Percentiles rank a stretch among this genome's conserved stretches.
Conservation (phyloP, 1,140 invertebrate species). For the Drosophila funebris region DNA sequence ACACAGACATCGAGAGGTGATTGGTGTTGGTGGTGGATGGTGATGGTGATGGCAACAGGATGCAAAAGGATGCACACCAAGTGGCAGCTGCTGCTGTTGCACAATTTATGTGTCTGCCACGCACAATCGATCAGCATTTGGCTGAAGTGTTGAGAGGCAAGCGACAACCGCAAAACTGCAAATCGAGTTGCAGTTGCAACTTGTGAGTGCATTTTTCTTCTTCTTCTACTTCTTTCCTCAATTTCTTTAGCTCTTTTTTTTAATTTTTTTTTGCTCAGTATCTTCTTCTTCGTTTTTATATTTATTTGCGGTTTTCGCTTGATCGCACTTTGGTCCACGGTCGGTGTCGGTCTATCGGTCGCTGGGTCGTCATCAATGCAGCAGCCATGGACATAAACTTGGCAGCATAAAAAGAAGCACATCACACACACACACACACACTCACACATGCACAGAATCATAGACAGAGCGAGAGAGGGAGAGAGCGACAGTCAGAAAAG, state of each 20-base stretch:
- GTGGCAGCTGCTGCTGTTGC: conserved; percentile 3
- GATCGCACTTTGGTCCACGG: conserved; percentile 44
- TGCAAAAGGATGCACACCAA: background rate
- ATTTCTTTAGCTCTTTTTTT: conserved; percentile 3
- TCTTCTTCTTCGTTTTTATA: conserved; percentile 25
- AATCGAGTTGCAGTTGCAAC: conserved; percentile 38
- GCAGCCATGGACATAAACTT: conserved; percentile 51
- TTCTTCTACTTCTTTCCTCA: conserved; percentile 5
- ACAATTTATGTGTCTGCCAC: conserved; percentile 43
- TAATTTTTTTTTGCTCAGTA: background rate
- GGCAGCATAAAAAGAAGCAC: conserved; percentile 35
- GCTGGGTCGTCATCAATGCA: conserved; percentile 81
- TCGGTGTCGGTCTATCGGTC: conserved; percentile 68
- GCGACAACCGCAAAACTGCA: conserved; percentile 42
- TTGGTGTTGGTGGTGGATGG: too few relatives aligned
- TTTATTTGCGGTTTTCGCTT: conserved; percentile 68
- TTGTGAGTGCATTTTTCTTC: conserved; percentile 27
- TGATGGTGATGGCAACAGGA: background rate
- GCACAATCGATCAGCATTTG: conserved; percentile 48
- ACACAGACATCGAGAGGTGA: too few relatives aligned
- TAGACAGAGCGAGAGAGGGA: conserved; percentile 9
- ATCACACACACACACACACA: conserved; percentile 29
- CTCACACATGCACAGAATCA: conserved; percentile 11
- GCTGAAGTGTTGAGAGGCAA: conserved; percentile 26
- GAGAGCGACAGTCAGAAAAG: conserved; percentile 23